Evolutionary conservation across 2,888 invertebrate genomes (phyloP).

Genomic region (Argynnis bischoffii): DNA sequence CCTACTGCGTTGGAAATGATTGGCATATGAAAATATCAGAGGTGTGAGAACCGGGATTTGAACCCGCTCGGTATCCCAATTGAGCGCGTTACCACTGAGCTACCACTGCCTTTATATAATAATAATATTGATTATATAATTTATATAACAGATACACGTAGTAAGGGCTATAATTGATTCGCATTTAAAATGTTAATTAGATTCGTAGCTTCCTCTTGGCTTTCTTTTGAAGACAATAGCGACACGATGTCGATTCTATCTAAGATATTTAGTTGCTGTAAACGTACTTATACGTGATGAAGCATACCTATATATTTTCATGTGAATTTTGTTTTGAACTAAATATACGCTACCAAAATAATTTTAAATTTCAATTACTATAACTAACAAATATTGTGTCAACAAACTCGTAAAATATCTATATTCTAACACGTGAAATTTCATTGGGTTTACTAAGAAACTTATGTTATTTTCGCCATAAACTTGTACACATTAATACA

Average conservation of each 20-base stretch:
- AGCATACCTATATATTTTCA: conserved; percentile 29
- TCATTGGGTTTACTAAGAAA: background rate
- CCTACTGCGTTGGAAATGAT: too few species aligned
- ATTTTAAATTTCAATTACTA: background rate
- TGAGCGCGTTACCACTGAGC: too few species aligned
- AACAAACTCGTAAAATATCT: background rate
- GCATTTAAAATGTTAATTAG: conserved; percentile 69
- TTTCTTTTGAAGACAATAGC: conserved; percentile 46
- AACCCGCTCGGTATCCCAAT: too few species aligned
- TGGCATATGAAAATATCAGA: too few species aligned
- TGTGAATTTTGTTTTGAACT: conserved; percentile 17
- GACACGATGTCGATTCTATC: conserved; percentile 47
- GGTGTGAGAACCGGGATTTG: too few species aligned
- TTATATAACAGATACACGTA: conserved; percentile 15
- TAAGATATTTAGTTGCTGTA: conserved; percentile 39
- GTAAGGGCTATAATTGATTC: conserved; percentile 56
- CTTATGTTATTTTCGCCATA: background rate
- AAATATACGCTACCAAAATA: background rate
- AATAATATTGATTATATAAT: background rate
- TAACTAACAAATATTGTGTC: background rate
- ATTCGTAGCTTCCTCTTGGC: conserved; percentile 49
- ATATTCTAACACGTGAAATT: too few species aligned
- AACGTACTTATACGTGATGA: conserved; percentile 35
- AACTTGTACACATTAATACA: too few species aligned
- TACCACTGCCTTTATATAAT: background rate